Percentiles rank a stretch among this genome's conserved stretches.
Conservation (phyloP, 2,888 invertebrate genomes). For the Cistogaster globosa region DNA sequence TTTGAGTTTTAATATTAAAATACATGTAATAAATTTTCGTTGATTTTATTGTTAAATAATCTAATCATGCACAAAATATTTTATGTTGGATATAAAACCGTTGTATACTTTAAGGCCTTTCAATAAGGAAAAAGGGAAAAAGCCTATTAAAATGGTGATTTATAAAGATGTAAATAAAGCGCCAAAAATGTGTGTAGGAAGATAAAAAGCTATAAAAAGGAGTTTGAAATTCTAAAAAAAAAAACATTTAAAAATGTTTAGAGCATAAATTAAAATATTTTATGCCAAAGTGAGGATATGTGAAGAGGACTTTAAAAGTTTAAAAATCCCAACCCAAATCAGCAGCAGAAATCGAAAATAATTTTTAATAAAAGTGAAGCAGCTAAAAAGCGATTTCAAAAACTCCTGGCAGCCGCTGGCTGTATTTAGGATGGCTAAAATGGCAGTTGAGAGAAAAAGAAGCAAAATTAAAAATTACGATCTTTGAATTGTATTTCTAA, state of each 20-base stretch:
- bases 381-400: too few relatives aligned
- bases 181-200: not conserved
- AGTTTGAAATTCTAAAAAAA: not conserved
- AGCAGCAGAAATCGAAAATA: too few relatives aligned
- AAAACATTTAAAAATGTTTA: not conserved
- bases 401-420: too few relatives aligned
- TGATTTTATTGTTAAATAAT: conserved; percentile 55
- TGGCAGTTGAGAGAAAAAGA: too few relatives aligned
- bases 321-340: too few relatives aligned
- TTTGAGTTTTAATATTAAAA: not conserved
- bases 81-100: not conserved
- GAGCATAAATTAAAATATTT: too few relatives aligned
- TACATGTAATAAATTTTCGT: conserved; percentile 52
- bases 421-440: too few relatives aligned
- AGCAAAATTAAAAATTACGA: too few relatives aligned
- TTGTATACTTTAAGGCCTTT: conserved; percentile 28
- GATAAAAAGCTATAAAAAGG: not conserved
- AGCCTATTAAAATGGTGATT: conserved; percentile 20
- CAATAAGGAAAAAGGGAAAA: not conserved
- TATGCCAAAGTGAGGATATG: too few relatives aligned
- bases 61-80: conserved; percentile 44
- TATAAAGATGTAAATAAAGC: not conserved
- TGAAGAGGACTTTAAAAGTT: too few relatives aligned
- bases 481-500: too few relatives aligned
- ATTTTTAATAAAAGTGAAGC: too few relatives aligned